These are phyloP conservation scores for Hirtodrosophila duncani DNA, from an alignment of 2,888 invertebrate genomes.

Conservation along the genomic window DNA sequence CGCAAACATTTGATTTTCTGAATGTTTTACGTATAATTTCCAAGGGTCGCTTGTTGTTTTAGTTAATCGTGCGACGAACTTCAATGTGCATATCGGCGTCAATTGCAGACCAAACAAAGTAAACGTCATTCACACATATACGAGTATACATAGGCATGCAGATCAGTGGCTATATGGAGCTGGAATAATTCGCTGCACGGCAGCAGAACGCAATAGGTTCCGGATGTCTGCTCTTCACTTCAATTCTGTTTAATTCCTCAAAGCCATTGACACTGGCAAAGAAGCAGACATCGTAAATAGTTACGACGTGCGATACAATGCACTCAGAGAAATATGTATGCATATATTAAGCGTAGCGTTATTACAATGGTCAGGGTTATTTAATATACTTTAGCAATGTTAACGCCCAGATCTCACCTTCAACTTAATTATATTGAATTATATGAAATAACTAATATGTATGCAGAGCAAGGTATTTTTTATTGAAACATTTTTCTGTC, in stretches of 20 bases:
- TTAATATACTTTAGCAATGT: no score
- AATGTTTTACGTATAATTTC: no score
- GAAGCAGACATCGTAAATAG: conserved; percentile 38
- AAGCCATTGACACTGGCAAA: conserved; percentile 27
- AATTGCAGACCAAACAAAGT: conserved; percentile 37
- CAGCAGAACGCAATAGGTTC: no score
- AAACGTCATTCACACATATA: conserved; percentile 16
- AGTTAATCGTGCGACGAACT: conserved; percentile 70
- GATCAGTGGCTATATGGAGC: background rate
- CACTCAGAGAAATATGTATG: conserved; percentile 41
- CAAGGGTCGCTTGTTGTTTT: conserved; percentile 51
- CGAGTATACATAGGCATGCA: conserved; percentile 5
- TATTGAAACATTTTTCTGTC: conserved; percentile 8
- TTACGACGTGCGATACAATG: conserved; percentile 46
- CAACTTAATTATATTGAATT: no score
- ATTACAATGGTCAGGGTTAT: no score
- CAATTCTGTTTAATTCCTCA: no score
- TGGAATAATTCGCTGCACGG: background rate
- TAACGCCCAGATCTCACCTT: no score
- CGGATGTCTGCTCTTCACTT: no score
- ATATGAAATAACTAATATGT: no score
- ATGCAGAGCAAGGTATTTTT: no score
- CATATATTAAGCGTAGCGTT: background rate
- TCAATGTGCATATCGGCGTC: conserved; percentile 36
- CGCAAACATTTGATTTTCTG: no score